Conservation (phyloP, 1,140 invertebrate genomes). For the Conus ventricosus region DNA sequence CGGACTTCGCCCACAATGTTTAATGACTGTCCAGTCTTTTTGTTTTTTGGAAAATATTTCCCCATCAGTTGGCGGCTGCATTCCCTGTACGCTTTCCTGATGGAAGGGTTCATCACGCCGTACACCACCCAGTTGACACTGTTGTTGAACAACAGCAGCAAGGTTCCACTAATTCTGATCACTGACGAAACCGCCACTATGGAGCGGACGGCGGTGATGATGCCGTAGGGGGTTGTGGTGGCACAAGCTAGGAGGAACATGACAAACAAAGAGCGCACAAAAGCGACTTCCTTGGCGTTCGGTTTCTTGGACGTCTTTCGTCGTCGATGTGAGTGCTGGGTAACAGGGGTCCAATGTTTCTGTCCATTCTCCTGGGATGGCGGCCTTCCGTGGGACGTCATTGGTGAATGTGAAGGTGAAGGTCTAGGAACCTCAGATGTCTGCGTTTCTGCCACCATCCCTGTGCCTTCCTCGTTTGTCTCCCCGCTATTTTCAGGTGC, state of each 20-base stretch:
- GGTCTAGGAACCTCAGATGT: not conserved
- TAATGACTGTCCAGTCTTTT: no score
- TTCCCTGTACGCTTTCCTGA: not conserved
- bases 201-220: not conserved
- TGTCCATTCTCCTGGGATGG: not conserved
- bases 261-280: slow-evolving; percentile 1
- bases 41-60: no score
- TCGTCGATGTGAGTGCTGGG: not conserved
- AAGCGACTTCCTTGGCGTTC: not conserved
- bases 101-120: slow-evolving; percentile 3
- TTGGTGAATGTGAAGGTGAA: not conserved
- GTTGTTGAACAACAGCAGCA: slow-evolving; percentile 13
- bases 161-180: not conserved
- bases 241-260: not conserved
- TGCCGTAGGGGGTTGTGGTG: not conserved
- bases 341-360: not conserved
- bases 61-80: no score
- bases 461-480: no score
- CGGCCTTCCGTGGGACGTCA: not conserved
- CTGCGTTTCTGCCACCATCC: not conserved
- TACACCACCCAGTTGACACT: slow-evolving; percentile 6
- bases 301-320: not conserved
- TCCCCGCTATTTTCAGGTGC: no score
- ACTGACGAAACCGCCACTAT: not conserved
- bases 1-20: no score